A percentile compares a stretch with the other conserved stretches of the same genome.
These are phyloP conservation scores for Oceanodroma tethys DNA, from an alignment of 2,113 vertebrate genomes.

Conservation along the genomic window DNA sequence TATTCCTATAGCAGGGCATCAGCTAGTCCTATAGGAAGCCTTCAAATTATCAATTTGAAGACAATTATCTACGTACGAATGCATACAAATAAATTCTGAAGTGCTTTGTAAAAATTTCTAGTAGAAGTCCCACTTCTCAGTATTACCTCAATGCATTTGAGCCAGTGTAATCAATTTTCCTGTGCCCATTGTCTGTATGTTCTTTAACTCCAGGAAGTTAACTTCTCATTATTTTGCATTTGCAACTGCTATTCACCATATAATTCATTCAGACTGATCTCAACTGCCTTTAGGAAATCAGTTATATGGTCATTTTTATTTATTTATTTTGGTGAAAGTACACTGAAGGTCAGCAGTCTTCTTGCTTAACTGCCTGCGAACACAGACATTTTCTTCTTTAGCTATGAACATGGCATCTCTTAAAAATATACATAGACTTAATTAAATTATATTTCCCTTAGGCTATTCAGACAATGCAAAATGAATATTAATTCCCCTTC, in stretches of 20 bases:
- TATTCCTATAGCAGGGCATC: background rate
- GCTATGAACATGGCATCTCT: background rate
- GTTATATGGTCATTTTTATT: background rate
- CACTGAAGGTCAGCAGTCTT: background rate
- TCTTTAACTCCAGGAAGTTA: background rate
- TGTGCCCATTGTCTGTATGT: background rate
- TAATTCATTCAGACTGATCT: background rate
- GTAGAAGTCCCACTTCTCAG: background rate
- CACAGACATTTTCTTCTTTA: constrained; percentile 14
- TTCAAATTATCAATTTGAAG: background rate
- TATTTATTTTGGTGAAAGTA: background rate
- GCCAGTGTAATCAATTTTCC: background rate
- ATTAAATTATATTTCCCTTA: constrained; percentile 33
- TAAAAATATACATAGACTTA: background rate
- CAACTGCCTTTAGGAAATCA: background rate
- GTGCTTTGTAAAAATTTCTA: background rate
- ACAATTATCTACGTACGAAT: background rate
- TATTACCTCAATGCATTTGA: background rate
- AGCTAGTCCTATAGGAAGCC: too few relatives aligned
- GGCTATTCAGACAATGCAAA: background rate
- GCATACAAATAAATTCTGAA: background rate
- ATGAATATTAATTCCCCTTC: constrained; percentile 6
- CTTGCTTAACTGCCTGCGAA: constrained; percentile 2
- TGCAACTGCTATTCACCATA: background rate
- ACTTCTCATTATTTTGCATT: background rate